These are phyloP conservation scores for Centruroides sculpturatus DNA, from an alignment of 1,140 invertebrate species.

Conservation along the genomic window DNA sequence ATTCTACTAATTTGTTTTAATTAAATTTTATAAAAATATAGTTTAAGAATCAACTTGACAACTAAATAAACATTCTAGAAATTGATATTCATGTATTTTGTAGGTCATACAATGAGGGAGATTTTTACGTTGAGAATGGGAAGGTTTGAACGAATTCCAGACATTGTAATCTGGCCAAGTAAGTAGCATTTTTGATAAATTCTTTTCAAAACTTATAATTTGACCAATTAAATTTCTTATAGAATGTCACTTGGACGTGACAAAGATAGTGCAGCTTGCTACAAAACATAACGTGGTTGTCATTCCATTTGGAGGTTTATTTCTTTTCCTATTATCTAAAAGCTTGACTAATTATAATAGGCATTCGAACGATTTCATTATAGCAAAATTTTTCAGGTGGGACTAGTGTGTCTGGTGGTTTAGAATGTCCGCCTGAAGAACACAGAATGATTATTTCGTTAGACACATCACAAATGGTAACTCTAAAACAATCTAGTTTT, in stretches of 20 bases:
- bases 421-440: constrained; percentile 71
- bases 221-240: constrained; percentile 9
- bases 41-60: too few species aligned
- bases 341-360: too few species aligned
- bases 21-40: too few species aligned
- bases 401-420: constrained; percentile 82
- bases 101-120: constrained; percentile 78
- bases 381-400: constrained; percentile 40
- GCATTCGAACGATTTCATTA: neutral
- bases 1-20: too few species aligned
- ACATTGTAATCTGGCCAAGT: constrained; percentile 84
- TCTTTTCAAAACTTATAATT: neutral
- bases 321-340: neutral
- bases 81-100: too few species aligned
- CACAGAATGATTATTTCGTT: constrained; percentile 68
- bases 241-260: constrained; percentile 63
- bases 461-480: constrained; percentile 87
- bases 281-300: constrained; percentile 57
- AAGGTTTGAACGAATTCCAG: constrained; percentile 69
- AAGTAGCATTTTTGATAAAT: constrained; percentile 15
- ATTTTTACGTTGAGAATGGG: constrained; percentile 59
- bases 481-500: neutral
- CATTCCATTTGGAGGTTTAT: constrained; percentile 73
- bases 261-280: constrained; percentile 62
- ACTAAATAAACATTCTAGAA: too few species aligned